Base-by-base conservation (phyloP, 2,888 invertebrate genomes). In the Tenthredo livida region DNA sequence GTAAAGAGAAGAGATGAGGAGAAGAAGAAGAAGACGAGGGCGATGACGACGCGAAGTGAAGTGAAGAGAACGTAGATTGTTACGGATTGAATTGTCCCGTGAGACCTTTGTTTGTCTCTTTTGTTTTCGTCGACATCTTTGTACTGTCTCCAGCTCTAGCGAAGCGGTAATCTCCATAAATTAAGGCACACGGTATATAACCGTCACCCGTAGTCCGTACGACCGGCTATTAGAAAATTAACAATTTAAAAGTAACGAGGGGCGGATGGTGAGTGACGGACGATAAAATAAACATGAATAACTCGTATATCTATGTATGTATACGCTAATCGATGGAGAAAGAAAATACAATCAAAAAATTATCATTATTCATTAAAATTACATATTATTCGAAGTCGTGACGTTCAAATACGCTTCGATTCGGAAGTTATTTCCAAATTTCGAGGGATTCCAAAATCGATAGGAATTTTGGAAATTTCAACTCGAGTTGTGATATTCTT, bases 21-120 rank as follows among this genome's bases (percentile, higher is more conserved):
- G n/a, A 50, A 4, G 15, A 50, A 3, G 47, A 50, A 73, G 73
- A 29, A 29, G 29, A 29, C n/a, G 37, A 33, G 33, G 33, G 4
- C 33, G 33, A 4, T 3, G 5, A 33, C 7, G 37, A 21, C n/a
- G 54, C 0, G 54, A 54, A 54, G 54, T 7, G 54, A n/a, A 54
- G 54, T 7, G 54, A 54, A 50, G 50, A 9, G 33, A 77, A 40
- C 72, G 50, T 50, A 33, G 77, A 40, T 77, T 77, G 40, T 67
- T 77, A 77, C 77, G 77, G 77, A 77, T 77, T 33, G 77, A 54
- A 77, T 77, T 77, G 77, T 77, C 77, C 77, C 77, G 50, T 54
- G 77, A 33, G 43, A 43, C 29, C 54, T 77, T 33, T 54, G 54
- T 77, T 77, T 77, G 50, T 77, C 77, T 77, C 77, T 54, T 77